Evolutionary conservation across 1,140 invertebrate species (phyloP), one percentile per base, ranked within the genome.

Genomic region (Anastrepha ludens): DNA sequence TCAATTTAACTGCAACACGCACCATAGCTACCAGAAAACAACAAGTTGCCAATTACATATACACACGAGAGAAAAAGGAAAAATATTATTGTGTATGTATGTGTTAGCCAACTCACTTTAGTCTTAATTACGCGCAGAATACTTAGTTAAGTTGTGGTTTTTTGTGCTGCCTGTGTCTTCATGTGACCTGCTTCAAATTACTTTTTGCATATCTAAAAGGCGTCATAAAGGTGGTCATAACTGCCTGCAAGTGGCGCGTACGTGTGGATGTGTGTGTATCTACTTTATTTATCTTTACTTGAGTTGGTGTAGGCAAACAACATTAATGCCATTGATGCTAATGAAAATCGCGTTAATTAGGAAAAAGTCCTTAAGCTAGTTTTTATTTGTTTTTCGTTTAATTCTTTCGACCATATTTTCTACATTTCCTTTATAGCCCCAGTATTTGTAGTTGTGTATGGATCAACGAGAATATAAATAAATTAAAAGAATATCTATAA

Each of bases 261-360:
- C 29, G 1, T 29, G 29, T 29, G 29, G 29, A 29, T 29, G 29
- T 29, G 29, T 29, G 1, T 29, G 29, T 29, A 67, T 67, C 29
- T 41, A 41, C 13, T 29, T 39, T 41, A 3, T 29, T 67, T 41
- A 2, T 58, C 13, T 62, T n/a, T 62, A 41, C 29, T 17, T 47
- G 1, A 29, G 29, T 2, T 1, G 20, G 39, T 41, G 11, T 17
- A 41, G 1, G 29, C 39, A 41, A 39, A 41, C 29, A 41, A 67
- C 7, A 67, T 41, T 67, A 67, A 67, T 9, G 65, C 64, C 11
- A 11, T 67, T 55, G 50, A 55, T 13, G 64, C 41, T 74, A 74
- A 74, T 74, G 67, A 74, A 70, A 74, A 44, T 74, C 13, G 41
- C 67, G 67, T 74, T 74, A 74, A 74, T 74, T 74, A 74, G 67